These are phyloP conservation scores for Coregonus suidteri DNA, from an alignment of 2,797 vertebrate genomes.

Conservation along the genomic window DNA sequence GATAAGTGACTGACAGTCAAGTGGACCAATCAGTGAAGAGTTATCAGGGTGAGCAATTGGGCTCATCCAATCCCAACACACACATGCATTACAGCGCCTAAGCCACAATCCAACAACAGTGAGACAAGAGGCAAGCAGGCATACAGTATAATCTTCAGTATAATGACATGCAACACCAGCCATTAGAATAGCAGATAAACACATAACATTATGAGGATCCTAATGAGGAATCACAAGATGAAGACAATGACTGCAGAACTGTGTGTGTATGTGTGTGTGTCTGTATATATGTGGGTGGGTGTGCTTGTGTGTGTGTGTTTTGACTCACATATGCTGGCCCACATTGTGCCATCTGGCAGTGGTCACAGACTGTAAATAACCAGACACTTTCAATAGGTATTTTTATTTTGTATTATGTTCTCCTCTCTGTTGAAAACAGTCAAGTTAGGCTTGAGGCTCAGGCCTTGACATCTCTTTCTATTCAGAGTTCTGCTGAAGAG, in stretches of 20 bases:
- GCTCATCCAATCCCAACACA: background rate
- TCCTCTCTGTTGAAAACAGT: constrained; percentile 9
- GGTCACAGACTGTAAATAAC: constrained; percentile 59
- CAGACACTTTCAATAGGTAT: constrained; percentile 44
- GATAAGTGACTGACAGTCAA: constrained; percentile 10
- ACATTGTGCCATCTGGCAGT: constrained; percentile 71
- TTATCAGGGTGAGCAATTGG: constrained; percentile 29
- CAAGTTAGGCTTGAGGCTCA: background rate
- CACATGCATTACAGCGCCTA: too few relatives aligned
- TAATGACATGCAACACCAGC: constrained; percentile 74
- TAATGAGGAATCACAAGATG: constrained; percentile 73
- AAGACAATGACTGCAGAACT: constrained; percentile 57
- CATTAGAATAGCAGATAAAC: constrained; percentile 68
- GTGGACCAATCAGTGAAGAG: constrained; percentile 31
- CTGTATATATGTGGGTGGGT: too few relatives aligned
- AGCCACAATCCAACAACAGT: constrained; percentile 55
- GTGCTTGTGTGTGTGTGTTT: constrained; percentile 24
- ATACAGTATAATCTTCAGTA: constrained; percentile 69
- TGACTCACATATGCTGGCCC: constrained; percentile 73
- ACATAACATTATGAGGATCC: constrained; percentile 65
- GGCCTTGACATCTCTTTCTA: constrained; percentile 4
- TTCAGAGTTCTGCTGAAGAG: constrained; percentile 34
- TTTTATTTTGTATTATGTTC: constrained; percentile 35
- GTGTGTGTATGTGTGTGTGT: constrained; percentile 23
- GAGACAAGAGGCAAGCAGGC: constrained; percentile 63